Evolutionary conservation across 2,113 vertebrate genomes (phyloP), one percentile per base, ranked within the genome.

Genomic region (Myrmecophaga tridactyla): DNA sequence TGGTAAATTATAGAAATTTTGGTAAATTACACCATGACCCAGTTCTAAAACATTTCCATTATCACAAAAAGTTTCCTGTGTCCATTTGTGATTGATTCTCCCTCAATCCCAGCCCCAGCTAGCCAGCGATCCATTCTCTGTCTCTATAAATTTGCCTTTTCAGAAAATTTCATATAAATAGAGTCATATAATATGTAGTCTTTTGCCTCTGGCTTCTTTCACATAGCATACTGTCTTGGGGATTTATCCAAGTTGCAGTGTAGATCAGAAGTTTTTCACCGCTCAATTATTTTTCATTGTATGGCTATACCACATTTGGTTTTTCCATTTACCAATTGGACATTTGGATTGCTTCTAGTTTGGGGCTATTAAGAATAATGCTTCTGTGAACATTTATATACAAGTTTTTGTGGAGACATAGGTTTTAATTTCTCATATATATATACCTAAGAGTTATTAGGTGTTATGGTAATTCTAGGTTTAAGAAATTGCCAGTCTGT

Each of bases 181-280:
- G 34, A 65, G 23, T 21, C 21, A 56, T 25, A 56, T 43, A 53
- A 56, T 96, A 70, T 62, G 25, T 70, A 80, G 46, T 73, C 29
- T 77, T 94, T 85, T 36, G 21, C 36, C 53, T 67, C 62, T 89
- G 85, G 31, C 31, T 94, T 92, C 51, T 86, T 92, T 89, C 18
- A 81, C 23, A 36, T 73, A 65, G 34, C 9, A 21, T 85, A 53
- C 58, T n/a, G n/a, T 92, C 62, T 86, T 29, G 25, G 62, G 14
- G 34, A 29, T 69, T 75, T 25, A 67, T 60, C 23, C n/a, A 81
- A 69, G 17, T 43, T 92, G 23, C 53, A 48, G 34, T 7, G 20
- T n/a, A 6, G 63, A 51, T 94, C 2, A 85, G 6, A 72, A 87
- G 15, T 91, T 77, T 77, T 88, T 73, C 18, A 78, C 48, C 65